A percentile compares a stretch with the other conserved stretches of the same genome.
Conservation (phyloP, 2,797 vertebrate species). For the Ctenochaetus hawaiiensis region DNA sequence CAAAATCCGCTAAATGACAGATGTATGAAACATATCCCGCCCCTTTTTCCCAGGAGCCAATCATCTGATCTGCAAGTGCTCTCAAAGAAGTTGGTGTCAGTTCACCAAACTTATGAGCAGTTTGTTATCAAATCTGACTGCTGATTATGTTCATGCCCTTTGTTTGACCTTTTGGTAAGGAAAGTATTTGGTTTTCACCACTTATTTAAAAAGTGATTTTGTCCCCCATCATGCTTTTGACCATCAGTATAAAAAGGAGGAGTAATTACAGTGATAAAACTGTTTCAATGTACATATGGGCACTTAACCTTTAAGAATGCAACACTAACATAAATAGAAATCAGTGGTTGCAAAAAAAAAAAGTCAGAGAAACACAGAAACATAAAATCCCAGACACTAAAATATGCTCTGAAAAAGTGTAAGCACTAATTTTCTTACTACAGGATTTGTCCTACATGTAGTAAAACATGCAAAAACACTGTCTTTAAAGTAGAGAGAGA, state of each 20-base stretch:
- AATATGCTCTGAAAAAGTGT: neutral
- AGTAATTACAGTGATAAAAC: neutral
- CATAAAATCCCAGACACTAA: neutral
- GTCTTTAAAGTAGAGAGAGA: constrained; percentile 1
- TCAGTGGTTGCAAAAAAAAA: neutral
- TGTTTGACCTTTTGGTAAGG: no score
- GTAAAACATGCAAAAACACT: constrained; percentile 22
- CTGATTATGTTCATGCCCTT: no score
- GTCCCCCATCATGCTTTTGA: neutral
- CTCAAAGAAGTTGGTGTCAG: no score
- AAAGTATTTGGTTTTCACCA: no score
- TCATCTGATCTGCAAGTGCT: no score
- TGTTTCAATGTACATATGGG: neutral
- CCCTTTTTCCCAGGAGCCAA: no score
- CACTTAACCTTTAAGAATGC: neutral
- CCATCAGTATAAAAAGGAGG: neutral
- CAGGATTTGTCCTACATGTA: neutral
- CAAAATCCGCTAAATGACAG: neutral
- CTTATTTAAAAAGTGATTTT: neutral
- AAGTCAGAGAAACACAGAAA: neutral
- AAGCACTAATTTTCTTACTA: neutral
- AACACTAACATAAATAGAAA: neutral
- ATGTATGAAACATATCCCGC: no score
- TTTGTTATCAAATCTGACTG: no score
- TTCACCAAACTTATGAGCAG: no score